Evolutionary conservation across 2,113 vertebrate species (phyloP), one percentile per base, ranked within the genome.

Genomic region (Candoia aspera): DNA sequence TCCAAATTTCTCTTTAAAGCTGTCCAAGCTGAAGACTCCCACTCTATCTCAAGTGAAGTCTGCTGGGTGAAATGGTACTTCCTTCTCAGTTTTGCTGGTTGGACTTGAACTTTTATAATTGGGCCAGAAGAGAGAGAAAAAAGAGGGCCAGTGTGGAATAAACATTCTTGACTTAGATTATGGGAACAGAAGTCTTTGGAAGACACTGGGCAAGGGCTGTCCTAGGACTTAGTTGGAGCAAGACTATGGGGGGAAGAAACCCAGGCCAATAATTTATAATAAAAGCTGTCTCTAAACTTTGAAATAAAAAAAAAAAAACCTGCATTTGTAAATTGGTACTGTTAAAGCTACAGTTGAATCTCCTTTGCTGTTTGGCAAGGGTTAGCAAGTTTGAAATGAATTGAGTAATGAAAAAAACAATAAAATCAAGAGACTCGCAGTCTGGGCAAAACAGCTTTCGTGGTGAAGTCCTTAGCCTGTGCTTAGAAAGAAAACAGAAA

Each of bases 401-500:
- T 93, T 96, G 91, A 95, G 90, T 89, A 95, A 95, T 95, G 93
- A 92, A 94, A 97, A 96, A 8, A 96, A 96, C 90, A 93, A 96
- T 90, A 86, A 89, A 26, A 94, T 73, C 55, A 91, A 91, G 94
- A 90, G 93, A 92, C 90, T 55, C 93, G 94, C 90, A 95, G 83
- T 93, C 92, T 93, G 46, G 91, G 92, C 93, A 95, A 96, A 96
- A 29, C 94, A 94, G 68, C 95, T 96, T 37, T 86, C 89, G 84
- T 91, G 55, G 53, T 90, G 94, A 90, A 93, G 91, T 96, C 95
- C 93, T 90, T 1, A 0, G 0, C 13, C 19, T 55, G 6, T 91
- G 92, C 90, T 95, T 96, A 95, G 95, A 92, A 96, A 95, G 92
- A 93, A 95, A 96, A 91, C 55, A 93, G 23, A 91, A 86, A 95